These are phyloP conservation scores for Cassiopea andromeda DNA, from an alignment of 30 jellyfish, hydroid and myxozoan genomes.

Conservation along the genomic window DNA sequence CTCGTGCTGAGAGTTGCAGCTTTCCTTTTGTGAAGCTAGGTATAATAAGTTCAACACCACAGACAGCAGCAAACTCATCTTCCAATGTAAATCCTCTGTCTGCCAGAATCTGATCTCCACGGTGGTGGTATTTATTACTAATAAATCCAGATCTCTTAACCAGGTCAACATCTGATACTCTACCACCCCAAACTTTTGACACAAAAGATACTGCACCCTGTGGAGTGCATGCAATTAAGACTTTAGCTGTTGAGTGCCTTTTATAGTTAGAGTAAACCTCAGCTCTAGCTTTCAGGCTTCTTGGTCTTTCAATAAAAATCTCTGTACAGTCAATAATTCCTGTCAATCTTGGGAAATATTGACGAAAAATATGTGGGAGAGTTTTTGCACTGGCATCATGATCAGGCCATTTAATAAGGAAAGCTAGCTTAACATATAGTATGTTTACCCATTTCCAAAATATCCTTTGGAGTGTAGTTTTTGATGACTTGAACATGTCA, in stretches of 20 bases:
- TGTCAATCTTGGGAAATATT: conserved; percentile 45
- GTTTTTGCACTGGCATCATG: not conserved
- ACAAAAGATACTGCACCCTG: conserved; percentile 40
- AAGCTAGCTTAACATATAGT: not conserved
- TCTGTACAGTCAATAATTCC: conserved; percentile 50
- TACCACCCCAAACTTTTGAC: conserved; percentile 60
- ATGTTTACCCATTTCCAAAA: not conserved
- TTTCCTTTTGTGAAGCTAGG: not conserved
- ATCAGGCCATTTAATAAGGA: not conserved
- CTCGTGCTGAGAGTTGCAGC: not conserved
- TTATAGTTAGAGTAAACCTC: conserved; percentile 36
- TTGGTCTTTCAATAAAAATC: conserved; percentile 51
- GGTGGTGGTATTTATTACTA: not conserved
- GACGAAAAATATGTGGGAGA: not conserved
- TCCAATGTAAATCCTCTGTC: not conserved
- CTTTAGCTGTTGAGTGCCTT: not conserved
- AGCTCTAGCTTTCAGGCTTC: conserved; percentile 24
- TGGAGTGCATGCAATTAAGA: conserved; percentile 51
- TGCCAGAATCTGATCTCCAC: not conserved
- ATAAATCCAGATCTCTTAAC: not conserved
- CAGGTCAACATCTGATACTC: conserved; percentile 38
- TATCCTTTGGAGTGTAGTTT: not conserved
- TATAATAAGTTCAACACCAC: not conserved
- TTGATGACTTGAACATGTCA: not conserved
- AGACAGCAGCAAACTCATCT: not conserved